Base-by-base conservation (phyloP, 2,888 invertebrate genomes). In the Drosophila atripex region DNA sequence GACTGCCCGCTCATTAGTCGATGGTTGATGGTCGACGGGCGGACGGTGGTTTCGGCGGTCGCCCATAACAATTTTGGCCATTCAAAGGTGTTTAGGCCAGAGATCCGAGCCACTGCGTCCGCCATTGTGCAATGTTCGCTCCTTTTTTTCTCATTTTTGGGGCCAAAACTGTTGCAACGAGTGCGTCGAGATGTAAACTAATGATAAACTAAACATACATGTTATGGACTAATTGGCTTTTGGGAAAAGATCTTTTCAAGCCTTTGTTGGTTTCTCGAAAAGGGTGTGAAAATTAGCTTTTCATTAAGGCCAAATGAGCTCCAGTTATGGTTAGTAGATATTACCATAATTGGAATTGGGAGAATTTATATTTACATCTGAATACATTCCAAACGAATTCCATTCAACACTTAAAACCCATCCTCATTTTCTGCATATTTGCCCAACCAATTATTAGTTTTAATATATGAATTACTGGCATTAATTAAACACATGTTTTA, bases 21-120 rank as follows among this genome's bases (percentile, higher is more conserved):
- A 53, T 61, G 72, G 58, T 47, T 63, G 70, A 49, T 71, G 72
- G 64, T 72, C 49, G 64, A 5, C 21, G 21, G 21, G 21, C 21
- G 21, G 21, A 39, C 50, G 69, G 72, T 35, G 25, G 43, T 32
- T 9, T 28, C 64, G 41, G 21, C 77, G 41, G 61, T 61, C 60
- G 60, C 45, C 65, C 64, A 65, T 50, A 66, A 68, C 74, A 68
- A 69, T 70, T 65, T 73, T 57, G 64, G 74, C 84, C 76, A 85
- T 80, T 85, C 82, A 60, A 58, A 85, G 85, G 82, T 86, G 80
- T 78, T 82, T 85, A 66, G 80, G 76, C 87, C 87, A 78, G 70
- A 71, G 53, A 71, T 61, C 69, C 50, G 53, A 70, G 64, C 72
- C 70, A 54, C 54, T 70, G 54, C 72, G 72, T 71, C 70, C 70